Conservation (phyloP, 2,888 invertebrate genomes). For the Phrixothrix hirtus region DNA sequence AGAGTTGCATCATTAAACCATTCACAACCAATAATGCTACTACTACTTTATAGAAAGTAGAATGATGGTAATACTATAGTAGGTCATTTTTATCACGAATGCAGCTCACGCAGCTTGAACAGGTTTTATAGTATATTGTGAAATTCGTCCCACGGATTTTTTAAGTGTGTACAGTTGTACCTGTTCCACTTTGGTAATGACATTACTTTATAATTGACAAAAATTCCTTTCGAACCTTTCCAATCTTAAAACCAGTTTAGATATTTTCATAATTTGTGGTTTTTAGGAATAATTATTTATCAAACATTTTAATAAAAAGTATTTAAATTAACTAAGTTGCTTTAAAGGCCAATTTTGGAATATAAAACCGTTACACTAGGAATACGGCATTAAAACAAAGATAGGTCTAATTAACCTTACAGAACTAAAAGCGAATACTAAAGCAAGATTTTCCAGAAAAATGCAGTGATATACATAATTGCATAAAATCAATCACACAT, state of each 20-base stretch:
- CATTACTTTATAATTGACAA: conserved; percentile 18
- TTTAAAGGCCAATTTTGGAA: no score
- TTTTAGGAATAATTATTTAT: conserved; percentile 6
- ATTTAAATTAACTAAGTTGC: no score
- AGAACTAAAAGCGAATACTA: no score
- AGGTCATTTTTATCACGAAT: conserved; percentile 42
- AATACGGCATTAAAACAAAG: no score
- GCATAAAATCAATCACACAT: no score
- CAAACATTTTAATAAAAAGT: no score
- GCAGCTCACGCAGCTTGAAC: conserved; percentile 33
- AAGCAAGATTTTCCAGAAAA: no score
- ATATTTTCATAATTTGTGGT: conserved; percentile 8
- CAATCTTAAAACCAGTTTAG: conserved; percentile 19
- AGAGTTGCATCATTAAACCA: conserved; percentile 36
- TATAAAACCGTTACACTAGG: no score
- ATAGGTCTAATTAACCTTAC: no score
- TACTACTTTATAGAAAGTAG: conserved; percentile 36
- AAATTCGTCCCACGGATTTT: conserved; percentile 23
- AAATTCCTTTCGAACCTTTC: conserved; percentile 12
- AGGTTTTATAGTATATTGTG: conserved; percentile 27
- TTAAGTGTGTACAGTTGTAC: conserved; percentile 11
- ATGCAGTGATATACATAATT: no score
- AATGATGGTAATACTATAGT: conserved; percentile 39
- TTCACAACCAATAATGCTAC: conserved; percentile 38
- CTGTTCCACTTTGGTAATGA: conserved; percentile 19